Evolutionary conservation across 2,888 invertebrate species (phyloP).

Genomic region (Lasius fuliginosus): DNA sequence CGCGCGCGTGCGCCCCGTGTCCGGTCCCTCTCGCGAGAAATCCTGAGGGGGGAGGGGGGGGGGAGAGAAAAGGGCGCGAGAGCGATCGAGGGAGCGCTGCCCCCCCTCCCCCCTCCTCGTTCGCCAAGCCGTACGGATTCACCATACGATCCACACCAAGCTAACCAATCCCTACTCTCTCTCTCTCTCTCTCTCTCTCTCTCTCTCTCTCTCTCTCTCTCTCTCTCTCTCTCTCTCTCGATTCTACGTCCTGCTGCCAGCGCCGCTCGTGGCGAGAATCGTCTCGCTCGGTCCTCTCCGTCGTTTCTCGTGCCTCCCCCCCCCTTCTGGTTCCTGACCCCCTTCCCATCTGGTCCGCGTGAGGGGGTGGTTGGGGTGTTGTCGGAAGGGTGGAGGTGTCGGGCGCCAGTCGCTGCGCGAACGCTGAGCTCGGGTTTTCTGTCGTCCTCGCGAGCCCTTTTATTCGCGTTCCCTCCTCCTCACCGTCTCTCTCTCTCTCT

Average conservation of each 20-base stretch:
- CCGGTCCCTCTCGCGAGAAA: conserved; percentile 40
- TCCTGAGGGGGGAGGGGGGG: background rate
- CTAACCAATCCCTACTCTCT: conserved; percentile 65
- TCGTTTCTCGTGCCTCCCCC: conserved; percentile 44
- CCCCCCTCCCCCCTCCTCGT: conserved; percentile 2
- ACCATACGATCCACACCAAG: conserved; percentile 55
- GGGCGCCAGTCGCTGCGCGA: conserved; percentile 83
- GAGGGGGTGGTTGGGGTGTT: conserved; percentile 76
- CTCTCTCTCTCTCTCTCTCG: background rate
- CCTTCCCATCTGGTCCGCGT: conserved; percentile 65
- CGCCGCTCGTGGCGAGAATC: conserved; percentile 66
- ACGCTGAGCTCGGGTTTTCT: conserved; percentile 77
- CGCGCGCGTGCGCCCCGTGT: conserved; percentile 72
- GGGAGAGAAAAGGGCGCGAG: background rate
- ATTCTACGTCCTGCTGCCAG: conserved; percentile 52
- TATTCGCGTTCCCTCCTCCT: conserved; percentile 10
- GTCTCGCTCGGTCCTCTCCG: conserved; percentile 47
- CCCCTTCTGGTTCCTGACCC: conserved; percentile 38
- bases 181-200: background rate
- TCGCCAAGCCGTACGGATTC: conserved; percentile 37
- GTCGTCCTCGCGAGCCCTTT: conserved; percentile 61
- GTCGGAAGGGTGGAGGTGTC: conserved; percentile 83
- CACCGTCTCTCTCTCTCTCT: background rate
- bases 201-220: conserved; percentile 13
- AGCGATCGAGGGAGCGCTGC: background rate